These are phyloP conservation scores for Pseudoatta argentina DNA, from an alignment of 1,140 invertebrate genomes.

Conservation along the genomic window DNA sequence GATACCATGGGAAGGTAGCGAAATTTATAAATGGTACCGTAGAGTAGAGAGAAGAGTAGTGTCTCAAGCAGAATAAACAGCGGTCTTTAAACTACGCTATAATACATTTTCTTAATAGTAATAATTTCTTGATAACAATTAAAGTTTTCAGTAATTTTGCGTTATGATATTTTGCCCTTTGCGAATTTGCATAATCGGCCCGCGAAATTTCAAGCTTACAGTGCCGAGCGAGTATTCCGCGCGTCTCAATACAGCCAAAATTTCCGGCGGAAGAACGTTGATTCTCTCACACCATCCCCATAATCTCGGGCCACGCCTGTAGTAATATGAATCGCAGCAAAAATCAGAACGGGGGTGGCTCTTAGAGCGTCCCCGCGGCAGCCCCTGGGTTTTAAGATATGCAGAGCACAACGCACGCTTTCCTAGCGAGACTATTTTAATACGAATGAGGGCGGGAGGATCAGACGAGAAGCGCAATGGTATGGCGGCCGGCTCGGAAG, in stretches of 20 bases:
- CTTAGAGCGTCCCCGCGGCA: slow-evolving; percentile 69
- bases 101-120: not conserved
- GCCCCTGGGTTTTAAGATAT: slow-evolving; percentile 83
- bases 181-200: slow-evolving; percentile 40
- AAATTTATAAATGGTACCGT: not conserved
- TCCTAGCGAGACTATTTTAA: slow-evolving; percentile 83
- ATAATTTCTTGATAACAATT: slow-evolving; percentile 23
- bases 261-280: slow-evolving; percentile 53
- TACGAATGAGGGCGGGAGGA: slow-evolving; percentile 77
- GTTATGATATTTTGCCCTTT: slow-evolving; percentile 3
- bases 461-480: slow-evolving; percentile 62
- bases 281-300: slow-evolving; percentile 40
- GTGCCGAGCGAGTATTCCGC: slow-evolving; percentile 6
- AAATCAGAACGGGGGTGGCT: slow-evolving; percentile 79
- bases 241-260: slow-evolving; percentile 55
- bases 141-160: slow-evolving; percentile 10
- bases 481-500: slow-evolving; percentile 77
- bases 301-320: slow-evolving; percentile 62
- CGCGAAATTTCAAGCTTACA: slow-evolving; percentile 12
- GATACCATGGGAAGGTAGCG: not conserved
- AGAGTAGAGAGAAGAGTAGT: not conserved
- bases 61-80: not conserved
- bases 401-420: slow-evolving; percentile 81
- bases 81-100: not conserved
- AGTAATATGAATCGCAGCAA: slow-evolving; percentile 78